Evolutionary conservation across 2,113 vertebrate genomes (phyloP), one percentile per base, ranked within the genome.

Genomic region (Phoxinus phoxinus): DNA sequence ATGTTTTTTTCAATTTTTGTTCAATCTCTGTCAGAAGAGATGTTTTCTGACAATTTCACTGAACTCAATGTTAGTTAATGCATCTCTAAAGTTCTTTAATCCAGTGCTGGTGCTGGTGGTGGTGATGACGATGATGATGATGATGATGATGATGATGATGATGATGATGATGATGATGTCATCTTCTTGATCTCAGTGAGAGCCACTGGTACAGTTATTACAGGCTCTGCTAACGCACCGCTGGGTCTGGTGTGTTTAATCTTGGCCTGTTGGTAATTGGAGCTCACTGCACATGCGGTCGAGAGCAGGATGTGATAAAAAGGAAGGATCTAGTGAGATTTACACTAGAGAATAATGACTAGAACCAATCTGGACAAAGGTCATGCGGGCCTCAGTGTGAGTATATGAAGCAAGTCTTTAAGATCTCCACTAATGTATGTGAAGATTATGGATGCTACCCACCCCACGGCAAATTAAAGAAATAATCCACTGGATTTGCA

Each of bases 271-370:
- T 25, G n/a, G 30, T 82, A 69, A 53, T n/a, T 35, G 61, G 19
- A 81, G 44, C 63, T 15, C 23, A 53, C 41, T 35, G 46, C 51
- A n/a, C 11, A 17, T 35, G n/a, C 69, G 63, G 53, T 53, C 25
- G 8, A 58, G 44, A 67, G 61, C 80, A 32, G 25, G 44, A 51
- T 27, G 46, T 85, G 58, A 63, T 67, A 41, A 27, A 58, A 35
- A 8, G 41, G 67, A 59, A 48, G 73, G 91, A 91, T 91, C 91
- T 90, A 85, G 85, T 87, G 69, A 88, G 91, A 93, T 91, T 93
- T 91, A 86, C 86, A 88, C 80, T 56, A 83, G 80, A 88, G 86
- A 86, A 91, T 92, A 91, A 90, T 90, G 86, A 89, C 35, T 48
- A 86, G 56, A 90, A 84, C 89, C 88, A 91, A 93, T 93, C 90